phyloP scores from a whole-genome alignment of 2,888 invertebrate species.

The Cistogaster globosa region DNA sequence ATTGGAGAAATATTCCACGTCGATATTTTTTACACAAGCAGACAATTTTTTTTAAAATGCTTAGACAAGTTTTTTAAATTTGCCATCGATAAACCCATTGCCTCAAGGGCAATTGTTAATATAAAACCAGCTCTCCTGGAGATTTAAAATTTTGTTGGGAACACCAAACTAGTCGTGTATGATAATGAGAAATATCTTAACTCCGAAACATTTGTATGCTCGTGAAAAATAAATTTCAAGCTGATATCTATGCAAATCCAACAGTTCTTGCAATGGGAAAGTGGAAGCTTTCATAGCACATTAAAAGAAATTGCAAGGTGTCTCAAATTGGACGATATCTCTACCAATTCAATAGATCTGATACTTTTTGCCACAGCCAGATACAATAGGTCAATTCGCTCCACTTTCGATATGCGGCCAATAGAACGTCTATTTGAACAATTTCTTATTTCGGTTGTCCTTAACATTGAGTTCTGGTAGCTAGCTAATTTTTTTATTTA shows the following conservation, averaged over 20 bases:
- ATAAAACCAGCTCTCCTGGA: slow-evolving; percentile 4
- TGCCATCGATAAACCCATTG: slow-evolving; percentile 4
- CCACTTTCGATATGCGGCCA: not conserved
- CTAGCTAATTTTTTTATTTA: too few relatives aligned
- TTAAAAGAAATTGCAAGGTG: slow-evolving; percentile 12
- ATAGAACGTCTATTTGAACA: slow-evolving; percentile 1
- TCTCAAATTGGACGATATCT: not conserved
- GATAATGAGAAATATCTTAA: slow-evolving; percentile 1
- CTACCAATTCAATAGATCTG: not conserved
- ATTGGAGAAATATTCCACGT: slow-evolving; percentile 8
- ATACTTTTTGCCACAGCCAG: not conserved
- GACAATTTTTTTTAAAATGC: slow-evolving; percentile 1
- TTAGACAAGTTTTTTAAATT: slow-evolving; percentile 20
- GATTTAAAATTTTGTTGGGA: not conserved
- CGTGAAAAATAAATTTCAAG: not conserved
- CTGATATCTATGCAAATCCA: slow-evolving; percentile 12
- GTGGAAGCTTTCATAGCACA: slow-evolving; percentile 8
- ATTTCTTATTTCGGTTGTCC: too few relatives aligned
- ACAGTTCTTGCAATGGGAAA: slow-evolving; percentile 1
- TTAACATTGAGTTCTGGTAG: too few relatives aligned
- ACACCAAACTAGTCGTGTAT: not conserved
- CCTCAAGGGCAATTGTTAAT: slow-evolving; percentile 1
- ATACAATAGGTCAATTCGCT: slow-evolving; percentile 7
- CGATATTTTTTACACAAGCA: slow-evolving; percentile 10
- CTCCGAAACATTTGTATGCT: not conserved